Percentiles rank a stretch among this genome's conserved stretches.
Conservation (phyloP, 2,888 invertebrate genomes). For the Meliscaeva auricollis region DNA sequence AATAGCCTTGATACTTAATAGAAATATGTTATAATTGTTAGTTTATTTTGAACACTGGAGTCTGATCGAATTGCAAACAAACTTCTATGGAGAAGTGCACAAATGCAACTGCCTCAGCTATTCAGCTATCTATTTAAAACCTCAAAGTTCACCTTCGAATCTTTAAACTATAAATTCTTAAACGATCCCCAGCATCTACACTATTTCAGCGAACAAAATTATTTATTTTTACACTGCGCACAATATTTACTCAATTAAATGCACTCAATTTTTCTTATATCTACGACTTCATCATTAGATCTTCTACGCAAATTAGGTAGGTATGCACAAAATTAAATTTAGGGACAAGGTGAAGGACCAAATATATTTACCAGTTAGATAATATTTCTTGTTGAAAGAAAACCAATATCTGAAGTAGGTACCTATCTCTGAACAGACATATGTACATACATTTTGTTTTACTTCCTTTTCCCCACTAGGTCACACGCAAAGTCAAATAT, state of each 20-base stretch:
- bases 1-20: no score
- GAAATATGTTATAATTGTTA: no score
- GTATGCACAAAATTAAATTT: constrained; percentile 16
- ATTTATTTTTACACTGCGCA: no score
- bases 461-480: constrained; percentile 11
- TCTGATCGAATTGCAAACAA: no score
- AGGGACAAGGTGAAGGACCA: constrained; percentile 48
- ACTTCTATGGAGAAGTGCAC: no score
- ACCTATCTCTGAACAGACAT: no score
- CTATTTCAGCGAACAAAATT: no score
- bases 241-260: constrained; percentile 8
- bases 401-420: constrained; percentile 18
- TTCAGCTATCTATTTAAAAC: not conserved
- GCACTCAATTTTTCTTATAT: not conserved
- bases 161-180: not conserved
- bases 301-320: constrained; percentile 19
- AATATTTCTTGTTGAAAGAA: constrained; percentile 22
- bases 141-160: not conserved
- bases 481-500: constrained; percentile 41
- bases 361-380: not conserved
- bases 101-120: no score
- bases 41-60: no score
- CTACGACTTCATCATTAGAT: constrained; percentile 26
- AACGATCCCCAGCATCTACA: not conserved
- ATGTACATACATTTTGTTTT: not conserved